Evolutionary conservation across 2,888 invertebrate genomes (phyloP), one percentile per base, ranked within the genome.

Genomic region (Oscheius onirici): DNA sequence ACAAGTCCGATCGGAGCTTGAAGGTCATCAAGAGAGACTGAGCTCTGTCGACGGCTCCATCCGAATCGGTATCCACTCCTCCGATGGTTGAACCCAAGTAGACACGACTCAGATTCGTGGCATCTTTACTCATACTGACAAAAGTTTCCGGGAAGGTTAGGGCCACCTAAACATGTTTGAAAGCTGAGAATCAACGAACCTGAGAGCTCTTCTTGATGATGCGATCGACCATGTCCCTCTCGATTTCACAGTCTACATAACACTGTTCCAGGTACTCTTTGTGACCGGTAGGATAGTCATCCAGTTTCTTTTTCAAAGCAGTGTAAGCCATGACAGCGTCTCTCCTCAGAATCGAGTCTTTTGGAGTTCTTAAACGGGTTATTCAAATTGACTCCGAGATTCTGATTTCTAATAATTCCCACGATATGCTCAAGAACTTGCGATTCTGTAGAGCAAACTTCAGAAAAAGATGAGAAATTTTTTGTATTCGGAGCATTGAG

Each of bases 31-130:
- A 49, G 8, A 86, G 72, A 8, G 84, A 76, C 15, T 78, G 75
- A 2, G 85, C 84, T 40, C 79, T 73, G 10, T 81, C 71, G 22
- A 86, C 78, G 1, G 81, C 79, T 10, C 82, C 83, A 68, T 84
- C 84, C 17, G 80, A 71, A 65, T 84, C 84, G 8, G 76, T 78
- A 26, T 81, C 81, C 1, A 82, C 81, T 22, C 83, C 81, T 60
- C 80, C 82, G 49, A 82, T 76, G 2, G 77, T 67, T 22, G 74
- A 69, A 3, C 77, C 80, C 13, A 82, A 69, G 65, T 77, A 82
- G 20, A 79, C 72, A 20, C 77, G 46, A n/a, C 76, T 82, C 65
- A 81, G 69, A 34, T 80, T 76, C 6, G 73, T 73, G 22, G 75
- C 74, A 24, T 82, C 82, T 28, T 73, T 75, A 63, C 75, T 78